Evolutionary conservation across 92 coral and sea anemone species (phyloP).

Genomic region (Meandrina meandrites): DNA sequence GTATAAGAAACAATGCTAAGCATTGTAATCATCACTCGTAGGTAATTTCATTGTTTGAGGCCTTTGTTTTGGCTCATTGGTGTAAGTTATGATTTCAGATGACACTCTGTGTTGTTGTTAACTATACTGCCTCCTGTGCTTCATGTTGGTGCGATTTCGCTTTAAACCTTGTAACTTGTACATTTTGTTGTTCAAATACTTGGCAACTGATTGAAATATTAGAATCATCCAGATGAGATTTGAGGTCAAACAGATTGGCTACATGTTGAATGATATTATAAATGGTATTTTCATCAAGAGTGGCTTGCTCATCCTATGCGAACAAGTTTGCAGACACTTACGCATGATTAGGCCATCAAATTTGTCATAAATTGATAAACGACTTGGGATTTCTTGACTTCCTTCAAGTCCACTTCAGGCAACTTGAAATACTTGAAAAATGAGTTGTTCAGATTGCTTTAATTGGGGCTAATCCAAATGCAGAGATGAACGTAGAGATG

Average conservation of each 20-base stretch:
- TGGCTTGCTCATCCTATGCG: not conserved
- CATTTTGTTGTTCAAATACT: not conserved
- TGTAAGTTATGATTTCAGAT: not conserved
- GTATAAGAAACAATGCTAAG: not conserved
- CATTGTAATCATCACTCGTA: not conserved
- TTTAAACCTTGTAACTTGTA: not conserved
- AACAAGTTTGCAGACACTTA: not conserved
- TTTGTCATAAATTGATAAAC: not conserved
- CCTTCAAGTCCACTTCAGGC: not conserved
- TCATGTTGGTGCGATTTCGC: not conserved
- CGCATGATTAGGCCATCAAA: not conserved
- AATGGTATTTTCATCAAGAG: not conserved
- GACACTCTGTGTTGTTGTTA: no score
- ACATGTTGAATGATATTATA: not conserved
- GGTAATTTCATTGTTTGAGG: not conserved
- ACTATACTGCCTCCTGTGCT: not conserved
- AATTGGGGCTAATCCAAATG: not conserved
- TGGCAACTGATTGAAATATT: not conserved
- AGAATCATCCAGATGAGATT: not conserved
- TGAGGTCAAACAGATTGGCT: conserved; percentile 1
- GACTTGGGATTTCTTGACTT: not conserved
- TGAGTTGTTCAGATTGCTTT: not conserved
- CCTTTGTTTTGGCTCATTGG: not conserved
- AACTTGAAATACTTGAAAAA: not conserved
- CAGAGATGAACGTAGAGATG: no score